Evolutionary conservation across 2,797 vertebrate genomes (phyloP), one percentile per base, ranked within the genome.

Genomic region (Vespertilio murinus): DNA sequence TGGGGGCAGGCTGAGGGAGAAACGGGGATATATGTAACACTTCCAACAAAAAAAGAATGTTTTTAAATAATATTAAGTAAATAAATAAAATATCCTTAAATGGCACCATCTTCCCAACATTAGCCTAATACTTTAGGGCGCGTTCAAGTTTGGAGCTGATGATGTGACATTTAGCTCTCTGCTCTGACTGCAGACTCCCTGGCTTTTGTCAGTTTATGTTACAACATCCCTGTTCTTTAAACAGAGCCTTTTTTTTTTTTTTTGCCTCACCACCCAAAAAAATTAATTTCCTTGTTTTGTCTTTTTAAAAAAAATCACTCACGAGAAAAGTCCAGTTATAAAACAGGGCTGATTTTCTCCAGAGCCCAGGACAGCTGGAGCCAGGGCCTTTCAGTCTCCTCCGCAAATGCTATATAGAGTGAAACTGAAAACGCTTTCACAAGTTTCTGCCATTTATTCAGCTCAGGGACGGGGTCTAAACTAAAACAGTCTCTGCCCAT

Each of bases 181-280:
- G 17, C 13, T 89, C 83, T 10, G 11, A 94, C 54, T 92, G 88
- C 65, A 59, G 22, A 80, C 91, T 96, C 95, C 38, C 82, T 96
- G 69, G 0, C 17, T 97, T 97, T 95, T 87, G 35, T 92, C 93
- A 33, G 5, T 92, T 94, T 96, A 82, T 96, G 25, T 94, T 95
- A 93, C 81, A 95, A 95, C 67, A 94, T 96, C 92, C 25, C 79
- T 49, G 61, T 96, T 97, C 97, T 85, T 95, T 96, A 94, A 97
- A 96, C 23, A 80, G 25, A 42, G 56, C 33, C 70, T 0, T 89
- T 86, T 93, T 88, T 93, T 91, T 91, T 89, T 86, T 93, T 84
- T 93, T 91, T 83, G 25, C 77, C 69, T 83, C 90, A 86, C 79
- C 74, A 91, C 84, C 81, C 91, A 69, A 56, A 75, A 75, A 92